Percentiles rank a stretch among this genome's conserved stretches.
phyloP scores from a whole-genome alignment of 2,888 invertebrate species.

The Plagodis pulveraria region DNA sequence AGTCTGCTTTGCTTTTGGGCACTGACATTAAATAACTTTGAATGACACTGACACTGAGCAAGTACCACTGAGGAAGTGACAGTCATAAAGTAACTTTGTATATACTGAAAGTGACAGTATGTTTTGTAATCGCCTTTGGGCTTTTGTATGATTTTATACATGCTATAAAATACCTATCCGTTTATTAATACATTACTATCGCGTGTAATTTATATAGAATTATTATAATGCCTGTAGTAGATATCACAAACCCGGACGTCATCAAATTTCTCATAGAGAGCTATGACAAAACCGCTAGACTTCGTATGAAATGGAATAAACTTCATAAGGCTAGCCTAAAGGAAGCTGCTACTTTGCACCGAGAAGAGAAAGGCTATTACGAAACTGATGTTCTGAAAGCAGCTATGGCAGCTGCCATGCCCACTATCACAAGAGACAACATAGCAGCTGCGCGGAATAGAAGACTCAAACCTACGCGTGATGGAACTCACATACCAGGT shows the following conservation, averaged over 20 bases:
- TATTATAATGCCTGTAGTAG: constrained; percentile 51
- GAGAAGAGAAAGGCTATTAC: constrained; percentile 49
- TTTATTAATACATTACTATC: no score
- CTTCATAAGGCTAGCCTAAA: constrained; percentile 43
- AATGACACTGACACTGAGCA: no score
- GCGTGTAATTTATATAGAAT: no score
- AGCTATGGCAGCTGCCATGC: constrained; percentile 39
- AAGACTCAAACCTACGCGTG: constrained; percentile 42
- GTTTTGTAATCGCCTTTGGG: no score
- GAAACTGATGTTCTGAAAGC: constrained; percentile 42
- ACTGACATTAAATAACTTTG: no score
- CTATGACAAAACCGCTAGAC: constrained; percentile 55
- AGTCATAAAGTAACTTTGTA: no score
- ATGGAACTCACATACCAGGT: constrained; percentile 41
- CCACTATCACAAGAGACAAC: constrained; percentile 47
- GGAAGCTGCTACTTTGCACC: constrained; percentile 48
- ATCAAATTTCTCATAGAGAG: constrained; percentile 58
- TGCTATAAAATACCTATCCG: no score
- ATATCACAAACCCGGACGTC: constrained; percentile 53
- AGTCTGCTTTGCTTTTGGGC: no score
- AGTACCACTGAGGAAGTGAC: no score
- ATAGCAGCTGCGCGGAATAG: constrained; percentile 42
- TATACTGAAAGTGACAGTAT: no score
- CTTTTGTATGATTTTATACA: no score
- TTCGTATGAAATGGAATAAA: constrained; percentile 55